Conservation (phyloP, 2,888 invertebrate species). For the Cremastinae sp. region DNA sequence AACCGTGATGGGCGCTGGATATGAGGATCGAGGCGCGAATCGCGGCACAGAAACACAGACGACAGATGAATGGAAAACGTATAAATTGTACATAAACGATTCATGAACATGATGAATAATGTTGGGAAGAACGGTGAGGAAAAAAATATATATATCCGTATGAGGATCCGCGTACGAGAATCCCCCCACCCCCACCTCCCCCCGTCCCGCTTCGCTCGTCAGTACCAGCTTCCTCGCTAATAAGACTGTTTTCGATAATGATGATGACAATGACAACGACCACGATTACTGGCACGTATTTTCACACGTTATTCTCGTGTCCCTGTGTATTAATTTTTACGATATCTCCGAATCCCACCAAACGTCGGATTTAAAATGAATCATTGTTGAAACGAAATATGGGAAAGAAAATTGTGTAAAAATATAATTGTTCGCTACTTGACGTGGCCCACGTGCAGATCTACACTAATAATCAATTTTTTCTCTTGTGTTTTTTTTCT, state of each 20-base stretch:
- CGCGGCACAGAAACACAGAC: conserved; percentile 3
- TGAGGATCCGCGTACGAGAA: conserved; percentile 37
- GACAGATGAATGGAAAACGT: conserved; percentile 39
- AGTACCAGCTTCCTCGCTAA: conserved; percentile 57
- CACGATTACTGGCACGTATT: conserved; percentile 39
- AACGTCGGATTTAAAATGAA: conserved; percentile 31
- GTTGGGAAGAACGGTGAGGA: conserved; percentile 38
- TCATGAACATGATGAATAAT: conserved; percentile 59
- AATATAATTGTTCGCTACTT: conserved; percentile 28
- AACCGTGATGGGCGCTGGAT: conserved; percentile 59
- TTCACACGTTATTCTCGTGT: conserved; percentile 25
- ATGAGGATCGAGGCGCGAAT: conserved; percentile 54
- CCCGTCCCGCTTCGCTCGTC: conserved; percentile 41
- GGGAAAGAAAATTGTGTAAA: conserved; percentile 33
- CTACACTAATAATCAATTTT: conserved; percentile 33
- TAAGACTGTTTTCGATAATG: conserved; percentile 57
- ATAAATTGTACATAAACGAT: conserved; percentile 67
- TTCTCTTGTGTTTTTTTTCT: no score
- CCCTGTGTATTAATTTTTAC: conserved; percentile 29
- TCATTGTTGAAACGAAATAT: conserved; percentile 37
- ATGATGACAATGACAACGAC: conserved; percentile 45
- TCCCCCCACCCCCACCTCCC: no score
- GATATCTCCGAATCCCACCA: conserved; percentile 10
- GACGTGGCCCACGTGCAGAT: conserved; percentile 3
- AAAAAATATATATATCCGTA: conserved; percentile 33